These are phyloP conservation scores for Raja brachyura DNA, from an alignment of 2,113 vertebrate genomes.

Conservation along the genomic window DNA sequence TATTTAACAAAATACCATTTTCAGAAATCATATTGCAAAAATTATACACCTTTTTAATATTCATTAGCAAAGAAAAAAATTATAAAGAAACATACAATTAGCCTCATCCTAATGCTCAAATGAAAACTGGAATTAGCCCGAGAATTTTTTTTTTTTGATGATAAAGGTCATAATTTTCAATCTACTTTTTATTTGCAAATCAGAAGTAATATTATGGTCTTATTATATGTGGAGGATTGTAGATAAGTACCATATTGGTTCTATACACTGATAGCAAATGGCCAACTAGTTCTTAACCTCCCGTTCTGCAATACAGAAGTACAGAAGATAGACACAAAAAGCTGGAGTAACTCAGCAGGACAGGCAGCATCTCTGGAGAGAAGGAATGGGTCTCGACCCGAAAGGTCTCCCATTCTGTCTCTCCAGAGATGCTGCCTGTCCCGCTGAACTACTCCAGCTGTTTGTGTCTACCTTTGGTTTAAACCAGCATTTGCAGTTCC, in stretches of 20 bases:
- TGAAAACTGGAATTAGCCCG: background rate
- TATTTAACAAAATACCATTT: background rate
- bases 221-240: background rate
- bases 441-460: too few relatives aligned
- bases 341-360: too few relatives aligned
- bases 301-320: too few relatives aligned
- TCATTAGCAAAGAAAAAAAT: background rate
- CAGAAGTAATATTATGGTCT: background rate
- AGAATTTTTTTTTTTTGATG: background rate
- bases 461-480: too few relatives aligned
- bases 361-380: too few relatives aligned
- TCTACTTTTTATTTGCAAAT: background rate
- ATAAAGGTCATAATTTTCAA: background rate
- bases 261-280: too few relatives aligned
- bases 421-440: too few relatives aligned
- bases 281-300: too few relatives aligned
- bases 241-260: background rate
- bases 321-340: too few relatives aligned
- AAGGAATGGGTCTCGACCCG: too few relatives aligned
- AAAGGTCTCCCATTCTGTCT: too few relatives aligned
- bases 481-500: too few relatives aligned
- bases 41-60: background rate
- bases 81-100: background rate
- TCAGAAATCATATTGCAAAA: background rate
- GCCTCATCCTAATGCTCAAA: background rate